phyloP scores from a whole-genome alignment of 2,888 invertebrate genomes.

The Frankliniella fusca region DNA sequence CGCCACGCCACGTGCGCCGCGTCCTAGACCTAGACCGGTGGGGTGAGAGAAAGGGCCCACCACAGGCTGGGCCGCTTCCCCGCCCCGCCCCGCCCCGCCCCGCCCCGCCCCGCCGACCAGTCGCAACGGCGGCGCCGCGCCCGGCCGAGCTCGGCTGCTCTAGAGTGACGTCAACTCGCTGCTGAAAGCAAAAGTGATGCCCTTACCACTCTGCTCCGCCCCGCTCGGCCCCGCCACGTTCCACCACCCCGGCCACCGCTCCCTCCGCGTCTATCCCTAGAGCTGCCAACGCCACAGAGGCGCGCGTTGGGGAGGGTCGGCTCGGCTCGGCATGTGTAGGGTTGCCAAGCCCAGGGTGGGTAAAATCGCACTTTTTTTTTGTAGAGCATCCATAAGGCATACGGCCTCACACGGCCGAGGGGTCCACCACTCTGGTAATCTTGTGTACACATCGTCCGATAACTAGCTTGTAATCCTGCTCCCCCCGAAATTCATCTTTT shows the following conservation, averaged over 20 bases:
- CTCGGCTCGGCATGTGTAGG: no score
- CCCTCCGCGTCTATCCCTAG: not conserved
- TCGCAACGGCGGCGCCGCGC: not conserved
- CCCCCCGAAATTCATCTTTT: no score
- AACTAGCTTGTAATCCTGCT: no score
- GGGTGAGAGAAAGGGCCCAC: not conserved
- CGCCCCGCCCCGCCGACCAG: not conserved
- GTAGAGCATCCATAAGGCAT: no score
- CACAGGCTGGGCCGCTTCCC: not conserved
- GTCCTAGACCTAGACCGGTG: conserved; percentile 8
- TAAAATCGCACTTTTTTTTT: no score
- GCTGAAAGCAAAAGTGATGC: conserved; percentile 1
- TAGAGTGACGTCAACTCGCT: not conserved
- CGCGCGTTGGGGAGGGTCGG: not conserved
- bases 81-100: not conserved
- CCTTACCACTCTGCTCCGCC: not conserved
- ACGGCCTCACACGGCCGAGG: no score
- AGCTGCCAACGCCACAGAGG: not conserved
- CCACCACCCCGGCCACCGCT: not conserved
- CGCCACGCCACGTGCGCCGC: not conserved
- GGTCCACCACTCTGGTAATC: no score
- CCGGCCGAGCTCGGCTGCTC: not conserved
- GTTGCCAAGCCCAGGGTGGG: no score
- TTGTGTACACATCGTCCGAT: no score
- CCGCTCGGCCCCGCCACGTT: not conserved